Base-by-base conservation (phyloP, 2,888 invertebrate species). In the Geophilus truncorum region DNA sequence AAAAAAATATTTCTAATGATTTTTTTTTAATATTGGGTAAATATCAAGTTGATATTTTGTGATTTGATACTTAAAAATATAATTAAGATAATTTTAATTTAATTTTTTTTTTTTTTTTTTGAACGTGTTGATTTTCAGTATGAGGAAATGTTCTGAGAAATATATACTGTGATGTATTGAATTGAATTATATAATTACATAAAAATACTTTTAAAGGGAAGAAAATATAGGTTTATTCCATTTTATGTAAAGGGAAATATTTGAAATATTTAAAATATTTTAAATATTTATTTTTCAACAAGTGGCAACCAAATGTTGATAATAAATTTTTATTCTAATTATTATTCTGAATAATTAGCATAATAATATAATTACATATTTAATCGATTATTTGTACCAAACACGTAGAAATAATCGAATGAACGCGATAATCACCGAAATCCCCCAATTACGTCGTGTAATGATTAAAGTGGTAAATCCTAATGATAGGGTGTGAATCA, bases 401-500 rank as follows among this genome's bases (percentile, higher is more conserved):
- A 45, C n/a, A 45, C 45, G 45, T 45, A 18, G n/a, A 45, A 45
- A 45, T 45, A 45, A 45, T 45, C 45, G 45, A 45, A 5, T 45
- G 6, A 45, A 5, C 5, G 45, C 1, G n/a, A 18, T 45, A 45
- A 45, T 45, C 45, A n/a, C 2, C 23, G 25, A 15, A 25, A 62
- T 25, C 25, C 28, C 15, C 62, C 62, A 62, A 62, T 62, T 62
- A 62, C 15, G 62, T 62, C 3, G 25, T 25, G 21, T 15, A 28
- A 62, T 62, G 25, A 62, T 62, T 62, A 62, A 62, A 62, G 62
- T 25, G 28, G 62, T 15, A 23, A 1, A 7, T 25, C 28, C 9
- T 62, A 62, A 62, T 28, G 25, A 62, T n/a, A 28, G 62, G 62
- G 62, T 62, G 62, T 62, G 62, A 62, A 62, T 62, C 62, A 62